These are phyloP conservation scores for Tineola bisselliella DNA, from an alignment of 2,888 invertebrate species.

Conservation along the genomic window DNA sequence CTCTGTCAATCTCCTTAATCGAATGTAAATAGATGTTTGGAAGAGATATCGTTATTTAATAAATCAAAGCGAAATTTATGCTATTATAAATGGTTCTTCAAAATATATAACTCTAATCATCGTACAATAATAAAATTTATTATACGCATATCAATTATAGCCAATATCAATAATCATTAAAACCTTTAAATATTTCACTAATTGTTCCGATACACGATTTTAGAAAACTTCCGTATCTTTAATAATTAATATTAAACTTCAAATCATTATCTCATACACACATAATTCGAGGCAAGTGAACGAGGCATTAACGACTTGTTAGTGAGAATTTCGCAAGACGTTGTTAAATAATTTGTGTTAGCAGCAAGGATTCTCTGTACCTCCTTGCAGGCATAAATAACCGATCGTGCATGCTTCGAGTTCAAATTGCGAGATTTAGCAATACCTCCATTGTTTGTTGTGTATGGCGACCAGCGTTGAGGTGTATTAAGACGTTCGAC, in stretches of 20 bases:
- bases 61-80: neutral
- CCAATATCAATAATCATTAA: neutral
- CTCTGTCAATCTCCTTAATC: conserved; percentile 29
- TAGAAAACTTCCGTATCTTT: neutral
- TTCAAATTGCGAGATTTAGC: conserved; percentile 30
- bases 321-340: conserved; percentile 5
- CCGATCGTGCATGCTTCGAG: conserved; percentile 33
- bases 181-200: neutral
- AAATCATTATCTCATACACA: neutral
- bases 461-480: conserved; percentile 21
- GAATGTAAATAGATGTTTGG: conserved; percentile 24
- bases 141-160: neutral
- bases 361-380: conserved; percentile 20
- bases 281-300: neutral
- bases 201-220: neutral
- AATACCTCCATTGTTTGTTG: conserved; percentile 44
- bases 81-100: neutral
- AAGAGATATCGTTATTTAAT: conserved; percentile 1
- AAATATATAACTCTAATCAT: neutral
- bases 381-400: conserved; percentile 37
- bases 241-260: neutral
- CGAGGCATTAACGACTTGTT: neutral
- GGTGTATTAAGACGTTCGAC: conserved; percentile 12
- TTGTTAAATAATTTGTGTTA: conserved; percentile 1
- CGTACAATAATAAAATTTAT: neutral